phyloP scores from a whole-genome alignment of 2,113 vertebrate species.

The Bos javanicus region DNA sequence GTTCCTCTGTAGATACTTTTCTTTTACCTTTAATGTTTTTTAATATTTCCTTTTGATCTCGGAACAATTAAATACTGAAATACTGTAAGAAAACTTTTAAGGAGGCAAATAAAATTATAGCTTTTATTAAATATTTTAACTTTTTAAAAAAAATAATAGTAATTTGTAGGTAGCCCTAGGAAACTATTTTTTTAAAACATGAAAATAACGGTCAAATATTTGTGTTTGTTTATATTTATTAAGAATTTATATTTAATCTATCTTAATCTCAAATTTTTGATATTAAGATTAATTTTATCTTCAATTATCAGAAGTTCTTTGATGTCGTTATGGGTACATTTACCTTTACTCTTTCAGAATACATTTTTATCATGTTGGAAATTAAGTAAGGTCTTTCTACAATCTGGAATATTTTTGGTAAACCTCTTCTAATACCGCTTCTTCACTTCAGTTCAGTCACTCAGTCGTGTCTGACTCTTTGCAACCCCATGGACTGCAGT shows the following conservation, averaged over 20 bases:
- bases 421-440: not conserved
- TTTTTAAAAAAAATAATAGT: not conserved
- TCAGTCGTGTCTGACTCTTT: not conserved
- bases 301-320: too few species aligned
- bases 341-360: not conserved
- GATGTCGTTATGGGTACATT: not conserved
- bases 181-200: not conserved
- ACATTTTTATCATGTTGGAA: not conserved
- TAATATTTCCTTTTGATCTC: not conserved
- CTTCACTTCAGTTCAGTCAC: not conserved
- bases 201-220: not conserved
- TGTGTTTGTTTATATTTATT: too few species aligned
- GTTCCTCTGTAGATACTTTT: not conserved
- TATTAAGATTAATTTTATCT: not conserved
- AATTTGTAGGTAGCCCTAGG: not conserved
- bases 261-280: too few species aligned
- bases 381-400: not conserved
- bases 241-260: too few species aligned
- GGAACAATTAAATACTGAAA: not conserved
- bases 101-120: not conserved
- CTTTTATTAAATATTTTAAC: not conserved
- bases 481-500: fast-evolving
- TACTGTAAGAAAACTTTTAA: not conserved
- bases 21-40: not conserved
- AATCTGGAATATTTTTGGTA: not conserved